Evolutionary conservation across 2,888 invertebrate species (phyloP), one percentile per base, ranked within the genome.

Genomic region (Odontomyia ornata): DNA sequence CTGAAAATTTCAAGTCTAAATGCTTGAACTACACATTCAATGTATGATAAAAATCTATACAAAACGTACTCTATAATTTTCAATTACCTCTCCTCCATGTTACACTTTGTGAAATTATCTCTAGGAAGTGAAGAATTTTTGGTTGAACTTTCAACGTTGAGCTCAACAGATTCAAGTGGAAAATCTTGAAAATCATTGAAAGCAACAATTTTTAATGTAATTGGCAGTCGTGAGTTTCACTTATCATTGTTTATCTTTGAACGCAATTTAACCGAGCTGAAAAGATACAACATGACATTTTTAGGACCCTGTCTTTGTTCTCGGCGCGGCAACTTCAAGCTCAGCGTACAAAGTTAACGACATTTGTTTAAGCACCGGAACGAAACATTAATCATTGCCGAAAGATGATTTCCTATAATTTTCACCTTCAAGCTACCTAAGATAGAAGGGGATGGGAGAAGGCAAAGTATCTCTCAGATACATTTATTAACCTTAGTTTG

Each of bases 211-310:
- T 47, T 13, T 18, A 52, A 30, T 64, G 60, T 78, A 78, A 78
- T 78, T 78, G 78, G 78, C 76, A 73, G 64, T 78, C 78, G 76
- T 76, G 78, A 75, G 78, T 78, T 78, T 78, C 78, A 78, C 73
- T 78, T 78, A 78, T 76, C 78, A 73, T 78, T 76, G 76, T 78
- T 78, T 76, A 23, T 57, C 78, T 76, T 56, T 57, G 72, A 65
- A 52, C 57, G 73, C 71, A 62, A 36, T 75, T 75, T 64, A 69
- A 47, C 69, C 25, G 69, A 23, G 30, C 47, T 47, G n/a, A 18
- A 25, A 46, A 69, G 69, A 69, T 69, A 47, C 69, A 23, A 69
- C 47, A 69, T 47, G 69, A 69, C 69, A 69, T 47, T 46, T 69
- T 69, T 46, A 23, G 60, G 56, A 73, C 57, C 21, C 36, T 60